Conservation (phyloP, 1,140 invertebrate genomes). For the Bombus polaris region DNA sequence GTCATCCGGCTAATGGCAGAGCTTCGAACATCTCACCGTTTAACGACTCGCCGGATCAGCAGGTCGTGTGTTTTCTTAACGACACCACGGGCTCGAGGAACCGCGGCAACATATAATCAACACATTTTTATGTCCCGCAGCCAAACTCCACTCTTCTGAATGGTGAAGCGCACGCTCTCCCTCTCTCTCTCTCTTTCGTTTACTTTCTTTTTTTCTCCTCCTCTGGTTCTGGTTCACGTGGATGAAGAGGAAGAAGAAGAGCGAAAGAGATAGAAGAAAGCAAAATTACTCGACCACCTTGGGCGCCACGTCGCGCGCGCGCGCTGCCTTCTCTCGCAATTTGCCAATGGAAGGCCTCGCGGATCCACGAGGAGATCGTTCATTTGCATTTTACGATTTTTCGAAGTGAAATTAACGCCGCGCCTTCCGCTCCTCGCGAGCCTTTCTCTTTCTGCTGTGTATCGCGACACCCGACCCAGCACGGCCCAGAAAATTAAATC, state of each 20-base stretch:
- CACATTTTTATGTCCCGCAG: constrained; percentile 82
- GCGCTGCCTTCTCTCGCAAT: constrained; percentile 79
- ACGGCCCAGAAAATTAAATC: constrained; percentile 52
- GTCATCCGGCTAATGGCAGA: constrained; percentile 58
- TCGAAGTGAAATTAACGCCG: constrained; percentile 80
- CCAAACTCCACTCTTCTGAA: constrained; percentile 80
- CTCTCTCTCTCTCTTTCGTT: constrained; percentile 13
- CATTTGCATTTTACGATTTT: constrained; percentile 83
- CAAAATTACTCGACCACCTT: constrained; percentile 83
- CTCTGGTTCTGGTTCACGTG: constrained; percentile 27
- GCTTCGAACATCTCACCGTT: constrained; percentile 63
- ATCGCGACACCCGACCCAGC: constrained; percentile 2
- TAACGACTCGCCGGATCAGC: constrained; percentile 58
- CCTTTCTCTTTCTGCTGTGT: constrained; percentile 16
- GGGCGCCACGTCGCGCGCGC: constrained; percentile 77
- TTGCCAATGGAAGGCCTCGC: constrained; percentile 77
- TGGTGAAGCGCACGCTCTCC: constrained; percentile 70
- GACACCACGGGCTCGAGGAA: constrained; percentile 76
- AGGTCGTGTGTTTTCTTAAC: constrained; percentile 77
- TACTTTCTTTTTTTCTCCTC: neutral
- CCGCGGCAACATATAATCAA: constrained; percentile 81
- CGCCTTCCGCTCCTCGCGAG: constrained; percentile 48
- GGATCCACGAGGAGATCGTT: constrained; percentile 65
- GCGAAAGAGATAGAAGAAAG: constrained; percentile 46
- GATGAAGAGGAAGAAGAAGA: constrained; percentile 17